Conservation (phyloP, 2,113 vertebrate genomes). For the Accipiter cooperii region DNA sequence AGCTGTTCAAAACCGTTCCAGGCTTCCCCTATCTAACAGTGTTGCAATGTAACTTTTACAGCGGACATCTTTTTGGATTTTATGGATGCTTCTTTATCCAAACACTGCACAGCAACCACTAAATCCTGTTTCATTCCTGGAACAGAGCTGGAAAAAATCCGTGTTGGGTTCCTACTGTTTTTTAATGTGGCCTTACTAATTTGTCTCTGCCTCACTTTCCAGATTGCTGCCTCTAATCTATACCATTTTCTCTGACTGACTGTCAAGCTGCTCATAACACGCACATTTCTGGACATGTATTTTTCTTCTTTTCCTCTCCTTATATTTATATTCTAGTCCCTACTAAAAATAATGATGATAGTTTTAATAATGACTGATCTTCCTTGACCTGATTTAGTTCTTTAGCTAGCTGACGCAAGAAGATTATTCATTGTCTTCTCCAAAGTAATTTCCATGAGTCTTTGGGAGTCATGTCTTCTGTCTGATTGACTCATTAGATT, state of each 20-base stretch:
- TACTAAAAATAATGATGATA: constrained; percentile 16
- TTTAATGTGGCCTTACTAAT: not conserved
- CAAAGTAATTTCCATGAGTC: not conserved
- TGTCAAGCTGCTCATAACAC: not conserved
- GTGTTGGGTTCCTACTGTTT: not conserved
- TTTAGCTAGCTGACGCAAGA: not conserved
- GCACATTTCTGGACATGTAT: not conserved
- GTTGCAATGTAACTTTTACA: not conserved
- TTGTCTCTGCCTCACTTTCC: not conserved
- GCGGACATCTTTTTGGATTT: not conserved
- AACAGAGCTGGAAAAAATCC: not conserved
- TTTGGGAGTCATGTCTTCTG: not conserved
- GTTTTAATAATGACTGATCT: constrained; percentile 9
- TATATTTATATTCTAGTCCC: not conserved
- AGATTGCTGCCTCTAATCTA: not conserved
- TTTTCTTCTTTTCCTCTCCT: not conserved
- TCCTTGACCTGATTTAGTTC: not conserved
- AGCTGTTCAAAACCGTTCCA: not conserved
- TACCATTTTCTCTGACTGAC: not conserved
- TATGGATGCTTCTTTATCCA: not conserved
- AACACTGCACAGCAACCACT: not conserved
- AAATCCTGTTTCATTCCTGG: not conserved
- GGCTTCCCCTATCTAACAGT: not conserved
- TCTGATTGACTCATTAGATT: constrained; percentile 14
- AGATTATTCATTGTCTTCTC: constrained; percentile 16